Evolutionary conservation across 2,888 invertebrate species (phyloP).

Genomic region (Frankliniella intonsa): DNA sequence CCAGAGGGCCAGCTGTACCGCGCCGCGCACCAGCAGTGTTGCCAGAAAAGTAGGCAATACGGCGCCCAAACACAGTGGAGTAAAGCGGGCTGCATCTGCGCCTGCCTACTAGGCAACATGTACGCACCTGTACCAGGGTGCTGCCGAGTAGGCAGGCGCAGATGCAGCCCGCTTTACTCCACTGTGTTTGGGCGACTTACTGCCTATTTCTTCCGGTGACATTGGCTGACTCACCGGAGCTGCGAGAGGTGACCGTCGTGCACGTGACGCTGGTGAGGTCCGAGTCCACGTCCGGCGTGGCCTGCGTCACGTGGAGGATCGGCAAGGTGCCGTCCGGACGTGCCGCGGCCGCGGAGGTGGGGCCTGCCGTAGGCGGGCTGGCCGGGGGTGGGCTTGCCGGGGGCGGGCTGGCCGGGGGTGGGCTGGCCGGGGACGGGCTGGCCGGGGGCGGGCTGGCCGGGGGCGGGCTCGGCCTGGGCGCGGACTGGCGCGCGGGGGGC

Average conservation of each 20-base stretch:
- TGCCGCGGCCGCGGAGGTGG: not conserved
- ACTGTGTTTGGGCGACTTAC: no score
- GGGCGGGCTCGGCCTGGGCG: not conserved
- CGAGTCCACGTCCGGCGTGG: not conserved
- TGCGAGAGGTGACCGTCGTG: not conserved
- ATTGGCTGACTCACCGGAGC: not conserved
- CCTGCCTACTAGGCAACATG: no score
- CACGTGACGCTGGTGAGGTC: slow-evolving; percentile 12
- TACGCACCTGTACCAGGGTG: not conserved
- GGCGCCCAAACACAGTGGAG: no score
- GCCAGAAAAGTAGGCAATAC: no score
- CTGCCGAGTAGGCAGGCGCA: not conserved
- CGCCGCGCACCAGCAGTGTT: not conserved
- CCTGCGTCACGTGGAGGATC: not conserved
- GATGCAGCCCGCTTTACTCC: no score
- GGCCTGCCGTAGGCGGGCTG: slow-evolving; percentile 19
- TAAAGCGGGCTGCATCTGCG: no score
- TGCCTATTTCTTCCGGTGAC: no score
- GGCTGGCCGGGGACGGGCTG: not conserved
- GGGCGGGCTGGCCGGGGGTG: slow-evolving; percentile 28
- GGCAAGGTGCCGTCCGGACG: not conserved
- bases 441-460: slow-evolving; percentile 15
- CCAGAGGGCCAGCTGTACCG: not conserved
- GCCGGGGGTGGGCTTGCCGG: slow-evolving; percentile 23
- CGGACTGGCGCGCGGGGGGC: not conserved